Base-by-base conservation (phyloP, 1,140 invertebrate species). In the Eurosta solidaginis region DNA sequence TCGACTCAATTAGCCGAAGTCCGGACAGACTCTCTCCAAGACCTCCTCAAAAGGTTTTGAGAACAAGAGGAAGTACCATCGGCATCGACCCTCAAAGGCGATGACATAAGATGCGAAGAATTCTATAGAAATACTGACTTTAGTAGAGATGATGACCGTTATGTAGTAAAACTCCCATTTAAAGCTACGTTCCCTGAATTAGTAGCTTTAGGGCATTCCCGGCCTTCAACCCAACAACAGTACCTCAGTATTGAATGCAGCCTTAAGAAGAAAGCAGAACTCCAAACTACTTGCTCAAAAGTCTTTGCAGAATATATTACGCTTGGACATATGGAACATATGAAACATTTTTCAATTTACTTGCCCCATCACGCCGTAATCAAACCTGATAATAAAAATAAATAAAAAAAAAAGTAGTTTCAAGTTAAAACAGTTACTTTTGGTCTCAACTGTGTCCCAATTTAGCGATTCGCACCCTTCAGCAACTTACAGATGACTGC, bases 101-200 rank as follows among this genome's bases (percentile, higher is more conserved):
- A 50, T 10, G 29, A 54, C 10, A 20, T 0, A 4, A 22, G 12
- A 10, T 54, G 49, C 40, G 75, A 76, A 49, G 45, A 76, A 1
- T 29, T 54, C 2, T 54, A 76, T 12, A 2, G 12, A 2, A 1
- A 40, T 1, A 76, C 50, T 36, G 54, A 47, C 1, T 54, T 22
- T 12, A 25, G 49, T 22, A 36, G 50, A 25, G n/a, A n/a, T n/a
- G n/a, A n/a, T n/a, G n/a, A n/a, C n/a, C n/a, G n/a, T n/a, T n/a
- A n/a, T n/a, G n/a, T n/a, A n/a, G 50, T 76, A 40, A n/a, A 52
- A 22, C 36, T 76, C 2, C 75, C 75, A 6, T 76, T 54, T 40
- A 54, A 33, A 54, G 10, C 17, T 10, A 3, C 50, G 40, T 76
- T 54, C 20, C 49, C 36, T 14, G 10, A 76, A 1, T 9, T 10